Base-by-base conservation (phyloP, 2,797 vertebrate genomes). In the Borostomias antarcticus region DNA sequence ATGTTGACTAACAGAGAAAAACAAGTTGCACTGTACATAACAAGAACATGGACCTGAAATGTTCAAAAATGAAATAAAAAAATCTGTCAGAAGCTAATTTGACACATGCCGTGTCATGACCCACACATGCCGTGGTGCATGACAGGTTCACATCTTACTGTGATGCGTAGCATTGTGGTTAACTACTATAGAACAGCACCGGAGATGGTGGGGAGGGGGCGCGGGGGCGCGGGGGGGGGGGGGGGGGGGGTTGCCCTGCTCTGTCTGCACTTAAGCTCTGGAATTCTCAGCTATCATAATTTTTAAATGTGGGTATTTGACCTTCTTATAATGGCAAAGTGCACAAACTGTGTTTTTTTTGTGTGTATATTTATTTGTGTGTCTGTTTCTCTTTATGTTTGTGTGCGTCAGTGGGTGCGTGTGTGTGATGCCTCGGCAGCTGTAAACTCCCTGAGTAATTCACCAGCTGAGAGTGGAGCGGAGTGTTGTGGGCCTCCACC, bases 401-500 rank as follows among this genome's bases (percentile, higher is more conserved):
- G 11, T 64, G 33, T 40, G 33, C 33, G 17, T 50, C 0, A 9
- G 33, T 33, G 58, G 15, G 21, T 19, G 4, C 25, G 47, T 48
- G 40, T 82, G 67, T 79, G 79, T 80, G 74, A 45, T 56, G n/a
- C 74, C 81, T 78, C 72, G 81, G 28, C 62, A 62, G 40, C 65
- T 62, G 79, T 79, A 75, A 82, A 82, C 82, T 82, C 80, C 70
- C 76, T 75, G 84, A 84, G 85, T 88, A 88, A 88, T 89, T 89
- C 86, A 87, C 81, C 83, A 80, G 83, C 84, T 85, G 78, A 60
- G 79, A 84, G 82, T 70, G 60, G 83, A 81, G 82, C 64, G 88
- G 80, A 91, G 85, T 88, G 85, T 88, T 89, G 86, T 88, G 85
- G 83, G 87, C 86, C 89, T 86, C 81, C 88, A 87, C 85, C 82